phyloP scores from a whole-genome alignment of 2,797 vertebrate species.

The Alauda arvensis region DNA sequence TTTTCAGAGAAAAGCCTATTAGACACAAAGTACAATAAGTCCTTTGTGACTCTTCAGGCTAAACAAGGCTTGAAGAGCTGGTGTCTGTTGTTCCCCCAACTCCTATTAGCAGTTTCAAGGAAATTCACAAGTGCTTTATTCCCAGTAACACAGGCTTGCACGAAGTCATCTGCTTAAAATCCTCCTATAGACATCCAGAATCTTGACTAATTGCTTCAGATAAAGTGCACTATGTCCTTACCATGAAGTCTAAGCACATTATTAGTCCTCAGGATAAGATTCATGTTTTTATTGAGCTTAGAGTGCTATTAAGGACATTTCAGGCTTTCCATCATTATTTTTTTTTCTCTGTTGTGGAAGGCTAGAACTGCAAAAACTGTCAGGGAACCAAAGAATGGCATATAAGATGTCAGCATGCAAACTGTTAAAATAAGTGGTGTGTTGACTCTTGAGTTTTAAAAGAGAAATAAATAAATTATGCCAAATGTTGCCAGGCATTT shows the following conservation, averaged over 20 bases:
- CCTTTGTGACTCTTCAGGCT: conserved; percentile 52
- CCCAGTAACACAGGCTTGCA: neutral
- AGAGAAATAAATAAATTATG: neutral
- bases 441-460: neutral
- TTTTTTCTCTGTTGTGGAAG: neutral
- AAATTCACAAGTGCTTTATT: conserved; percentile 4
- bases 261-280: neutral
- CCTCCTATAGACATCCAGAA: neutral
- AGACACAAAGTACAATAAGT: conserved; percentile 43
- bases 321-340: neutral
- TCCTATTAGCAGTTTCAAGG: conserved; percentile 15
- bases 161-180: neutral
- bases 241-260: neutral
- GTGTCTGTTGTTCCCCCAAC: conserved; percentile 6
- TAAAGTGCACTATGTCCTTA: neutral
- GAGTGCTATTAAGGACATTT: neutral
- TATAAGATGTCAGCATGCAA: neutral
- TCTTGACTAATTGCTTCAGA: neutral
- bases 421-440: neutral
- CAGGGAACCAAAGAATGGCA: neutral
- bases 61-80: conserved; percentile 43
- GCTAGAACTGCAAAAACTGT: neutral
- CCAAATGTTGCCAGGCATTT: neutral
- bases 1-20: conserved; percentile 62
- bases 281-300: neutral